Base-by-base conservation (phyloP, 2,888 invertebrate species). In the Zaprionus bogoriensis region DNA sequence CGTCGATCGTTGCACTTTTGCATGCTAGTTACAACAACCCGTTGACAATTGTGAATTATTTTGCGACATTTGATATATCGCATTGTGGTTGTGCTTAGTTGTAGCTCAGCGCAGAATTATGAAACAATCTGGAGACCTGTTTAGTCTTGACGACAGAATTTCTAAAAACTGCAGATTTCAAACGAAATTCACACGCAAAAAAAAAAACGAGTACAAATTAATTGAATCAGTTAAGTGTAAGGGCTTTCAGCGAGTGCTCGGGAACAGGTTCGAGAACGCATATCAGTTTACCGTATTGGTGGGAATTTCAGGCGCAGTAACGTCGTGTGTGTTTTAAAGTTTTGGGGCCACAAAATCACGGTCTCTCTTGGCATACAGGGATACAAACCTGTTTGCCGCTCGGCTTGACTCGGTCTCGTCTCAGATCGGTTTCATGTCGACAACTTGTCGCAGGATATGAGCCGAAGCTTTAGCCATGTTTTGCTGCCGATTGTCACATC, bases 201-300 rank as follows among this genome's bases (percentile, higher is more conserved):
- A 42, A 25, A 19, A 20, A 48, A 25, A 19, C 19, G 44, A 45
- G 25, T 27, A 38, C 23, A 47, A 70, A 68, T 68, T 77, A 67
- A 60, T 69, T 61, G 55, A 88, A 67, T 77, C 87, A 89, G 82
- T 87, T 87, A 68, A 87, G 88, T 88, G 88, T 81, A 89, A 89
- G 67, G 89, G 88, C 83, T 89, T 88, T 79, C 75, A 81, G 65
- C 72, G 81, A 88, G 89, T 82, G 72, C 63, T 67, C 53, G 46
- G 36, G 27, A 23, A 4, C 7, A 17, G 27, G 6, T 7, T 9
- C 25, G 52, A 23, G 20, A 30, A 51, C 52, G 45, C 58, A 63
- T 87, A 87, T 82, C 87, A 58, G 9, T 50, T 82, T 82, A 78
- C 82, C 63, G 50, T 71, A 68, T 68, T 69, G 84, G 81, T 88